These are phyloP conservation scores for Cryptotis parvus DNA, from an alignment of 2,113 vertebrate genomes.

Conservation along the genomic window DNA sequence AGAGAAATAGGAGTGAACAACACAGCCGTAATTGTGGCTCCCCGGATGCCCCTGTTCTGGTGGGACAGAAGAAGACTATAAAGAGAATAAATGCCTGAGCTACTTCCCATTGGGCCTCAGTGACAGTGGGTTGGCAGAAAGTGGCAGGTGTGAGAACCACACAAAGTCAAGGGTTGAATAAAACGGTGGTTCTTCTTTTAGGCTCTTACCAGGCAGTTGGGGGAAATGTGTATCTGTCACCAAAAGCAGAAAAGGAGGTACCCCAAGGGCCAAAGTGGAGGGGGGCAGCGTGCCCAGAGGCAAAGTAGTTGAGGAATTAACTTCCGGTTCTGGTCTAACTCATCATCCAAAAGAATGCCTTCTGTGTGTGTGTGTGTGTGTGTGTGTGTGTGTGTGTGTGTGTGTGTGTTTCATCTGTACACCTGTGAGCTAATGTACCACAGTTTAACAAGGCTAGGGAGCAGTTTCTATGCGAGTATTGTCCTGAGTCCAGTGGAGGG, in stretches of 20 bases:
- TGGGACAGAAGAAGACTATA: neutral
- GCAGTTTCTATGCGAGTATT: accelerated
- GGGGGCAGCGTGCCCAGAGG: too few species aligned
- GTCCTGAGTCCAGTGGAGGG: accelerated
- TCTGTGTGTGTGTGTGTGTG: neutral
- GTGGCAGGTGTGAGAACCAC: neutral
- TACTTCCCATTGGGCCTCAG: neutral
- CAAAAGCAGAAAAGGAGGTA: neutral
- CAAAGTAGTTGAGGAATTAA: neutral
- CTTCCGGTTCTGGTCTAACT: neutral
- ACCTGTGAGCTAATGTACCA: neutral
- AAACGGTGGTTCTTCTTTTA: neutral
- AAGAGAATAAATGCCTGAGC: neutral
- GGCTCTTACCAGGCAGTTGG: neutral
- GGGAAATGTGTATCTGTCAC: neutral
- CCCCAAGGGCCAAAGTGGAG: accelerated
- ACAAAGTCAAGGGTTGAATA: neutral
- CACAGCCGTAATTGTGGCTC: neutral
- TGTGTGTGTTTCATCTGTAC: neutral
- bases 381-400: neutral
- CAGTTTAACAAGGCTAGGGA: too few species aligned
- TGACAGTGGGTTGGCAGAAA: neutral
- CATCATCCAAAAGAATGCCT: neutral
- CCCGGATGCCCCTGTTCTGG: neutral
- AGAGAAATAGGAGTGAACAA: neutral